These are phyloP conservation scores for Saccopteryx leptura DNA, from an alignment of 2,113 vertebrate genomes.

Conservation along the genomic window DNA sequence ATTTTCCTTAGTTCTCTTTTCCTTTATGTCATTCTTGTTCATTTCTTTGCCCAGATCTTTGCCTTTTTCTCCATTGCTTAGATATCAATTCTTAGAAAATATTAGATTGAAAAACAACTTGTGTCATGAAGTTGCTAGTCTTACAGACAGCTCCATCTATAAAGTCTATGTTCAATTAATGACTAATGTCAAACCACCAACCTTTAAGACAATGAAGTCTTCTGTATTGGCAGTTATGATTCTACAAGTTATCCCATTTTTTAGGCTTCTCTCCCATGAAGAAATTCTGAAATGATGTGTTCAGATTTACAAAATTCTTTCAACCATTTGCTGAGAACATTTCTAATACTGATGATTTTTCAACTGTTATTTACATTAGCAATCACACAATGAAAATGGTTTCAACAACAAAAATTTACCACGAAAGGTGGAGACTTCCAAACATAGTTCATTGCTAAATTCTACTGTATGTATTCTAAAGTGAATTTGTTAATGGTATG, in stretches of 20 bases:
- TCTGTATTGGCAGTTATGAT: not conserved
- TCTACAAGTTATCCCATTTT: not conserved
- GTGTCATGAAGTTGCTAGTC: not conserved
- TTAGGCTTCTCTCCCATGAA: not conserved
- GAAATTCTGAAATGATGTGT: not conserved
- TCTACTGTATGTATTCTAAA: not conserved
- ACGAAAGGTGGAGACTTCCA: not conserved
- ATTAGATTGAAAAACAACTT: not conserved
- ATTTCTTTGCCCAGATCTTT: not conserved
- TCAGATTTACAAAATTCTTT: not conserved
- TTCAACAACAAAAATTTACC: not conserved
- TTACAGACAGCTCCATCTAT: not conserved
- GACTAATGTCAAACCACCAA: not conserved
- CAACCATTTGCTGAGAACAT: constrained; percentile 1
- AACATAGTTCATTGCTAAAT: not conserved
- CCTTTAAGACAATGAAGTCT: not conserved
- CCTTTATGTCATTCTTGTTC: not conserved
- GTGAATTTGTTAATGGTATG: not conserved
- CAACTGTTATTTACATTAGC: not conserved
- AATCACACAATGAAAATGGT: not conserved
- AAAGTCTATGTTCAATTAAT: not conserved
- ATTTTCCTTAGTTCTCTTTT: not conserved
- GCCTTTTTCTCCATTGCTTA: not conserved
- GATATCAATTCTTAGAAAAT: constrained; percentile 1
- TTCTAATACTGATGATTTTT: not conserved